phyloP scores from a whole-genome alignment of 2,888 invertebrate genomes.

The Rhorus exstirpatorius region DNA sequence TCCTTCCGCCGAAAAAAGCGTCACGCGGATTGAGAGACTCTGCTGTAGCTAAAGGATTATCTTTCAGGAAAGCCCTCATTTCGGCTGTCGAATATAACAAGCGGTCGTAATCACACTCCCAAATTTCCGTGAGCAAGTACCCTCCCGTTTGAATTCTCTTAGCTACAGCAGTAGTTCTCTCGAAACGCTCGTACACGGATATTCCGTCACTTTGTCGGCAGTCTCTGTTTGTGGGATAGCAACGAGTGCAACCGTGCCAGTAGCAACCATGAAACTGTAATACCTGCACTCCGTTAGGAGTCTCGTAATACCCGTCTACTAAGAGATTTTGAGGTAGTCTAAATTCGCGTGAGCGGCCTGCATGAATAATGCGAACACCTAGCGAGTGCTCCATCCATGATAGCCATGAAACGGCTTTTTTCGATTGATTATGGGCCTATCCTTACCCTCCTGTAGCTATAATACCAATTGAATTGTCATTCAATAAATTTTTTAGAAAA shows the following conservation, averaged over 20 bases:
- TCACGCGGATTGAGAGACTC: no score
- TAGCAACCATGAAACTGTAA: conserved; percentile 62
- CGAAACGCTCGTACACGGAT: no score
- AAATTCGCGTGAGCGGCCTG: conserved; percentile 39
- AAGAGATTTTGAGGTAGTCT: conserved; percentile 31
- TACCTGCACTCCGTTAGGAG: conserved; percentile 6
- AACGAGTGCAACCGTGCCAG: conserved; percentile 31
- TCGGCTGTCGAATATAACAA: no score
- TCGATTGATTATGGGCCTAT: conserved; percentile 54
- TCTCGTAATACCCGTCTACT: conserved; percentile 57
- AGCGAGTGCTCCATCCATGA: conserved; percentile 49
- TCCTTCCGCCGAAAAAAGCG: no score
- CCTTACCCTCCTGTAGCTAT: conserved; percentile 49
- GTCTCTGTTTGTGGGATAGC: no score
- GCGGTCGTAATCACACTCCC: no score
- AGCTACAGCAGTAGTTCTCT: no score
- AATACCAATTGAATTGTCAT: conserved; percentile 51
- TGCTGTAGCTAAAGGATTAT: no score
- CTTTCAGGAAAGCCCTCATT: no score
- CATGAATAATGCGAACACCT: conserved; percentile 45
- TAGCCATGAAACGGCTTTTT: conserved; percentile 40
- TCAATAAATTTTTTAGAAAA: conserved; percentile 49
- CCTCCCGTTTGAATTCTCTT: no score
- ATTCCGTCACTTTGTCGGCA: no score
- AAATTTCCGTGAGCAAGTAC: no score